Evolutionary conservation across 2,113 vertebrate species (phyloP).

Genomic region (Chunga burmeisteri): DNA sequence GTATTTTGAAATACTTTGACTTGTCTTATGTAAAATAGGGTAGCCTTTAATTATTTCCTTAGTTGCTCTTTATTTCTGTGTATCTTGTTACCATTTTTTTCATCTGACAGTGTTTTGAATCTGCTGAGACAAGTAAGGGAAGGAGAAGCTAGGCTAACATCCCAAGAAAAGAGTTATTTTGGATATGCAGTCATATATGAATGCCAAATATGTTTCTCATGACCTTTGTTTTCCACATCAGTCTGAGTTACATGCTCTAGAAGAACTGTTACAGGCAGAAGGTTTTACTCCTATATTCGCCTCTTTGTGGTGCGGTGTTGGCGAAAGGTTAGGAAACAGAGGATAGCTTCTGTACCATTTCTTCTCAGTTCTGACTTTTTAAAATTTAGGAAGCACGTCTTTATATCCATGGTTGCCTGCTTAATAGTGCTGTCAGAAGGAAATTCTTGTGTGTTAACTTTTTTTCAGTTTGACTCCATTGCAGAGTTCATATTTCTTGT

Average conservation of each 20-base stretch:
- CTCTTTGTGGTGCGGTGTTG: neutral
- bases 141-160: neutral
- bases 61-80: neutral
- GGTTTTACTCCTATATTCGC: neutral
- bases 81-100: neutral
- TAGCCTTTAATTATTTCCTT: conserved; percentile 3
- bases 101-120: neutral
- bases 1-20: conserved; percentile 7
- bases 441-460: neutral
- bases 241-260: neutral
- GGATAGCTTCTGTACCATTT: neutral
- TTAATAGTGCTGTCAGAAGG: neutral
- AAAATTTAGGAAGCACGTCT: neutral
- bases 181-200: neutral
- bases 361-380: neutral
- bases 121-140: neutral
- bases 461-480: neutral
- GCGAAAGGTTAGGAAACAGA: neutral
- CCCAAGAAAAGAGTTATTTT: conserved; percentile 11
- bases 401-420: neutral
- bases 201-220: conserved; percentile 8
- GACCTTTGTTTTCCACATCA: neutral
- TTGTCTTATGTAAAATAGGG: neutral
- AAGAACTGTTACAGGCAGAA: neutral
- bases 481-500: neutral